phyloP scores from a whole-genome alignment of 2,113 vertebrate species.

The Pagrus major region DNA sequence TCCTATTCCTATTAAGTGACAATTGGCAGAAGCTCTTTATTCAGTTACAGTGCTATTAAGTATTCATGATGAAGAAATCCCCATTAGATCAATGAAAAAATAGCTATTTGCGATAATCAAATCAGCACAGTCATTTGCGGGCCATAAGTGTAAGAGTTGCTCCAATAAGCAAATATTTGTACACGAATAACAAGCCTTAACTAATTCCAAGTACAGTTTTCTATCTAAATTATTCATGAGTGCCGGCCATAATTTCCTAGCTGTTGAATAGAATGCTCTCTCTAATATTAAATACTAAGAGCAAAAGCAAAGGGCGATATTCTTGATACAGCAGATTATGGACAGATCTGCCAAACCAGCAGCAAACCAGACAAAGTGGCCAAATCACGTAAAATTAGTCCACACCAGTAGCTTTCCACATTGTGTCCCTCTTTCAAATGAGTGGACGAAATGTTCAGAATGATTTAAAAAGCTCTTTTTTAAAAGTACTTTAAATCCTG shows the following conservation, averaged over 20 bases:
- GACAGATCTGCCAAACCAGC: background rate
- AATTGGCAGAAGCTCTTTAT: background rate
- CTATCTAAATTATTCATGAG: constrained; percentile 48
- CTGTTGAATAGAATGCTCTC: constrained; percentile 5
- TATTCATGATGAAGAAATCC: constrained; percentile 7
- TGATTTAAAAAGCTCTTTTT: too few species aligned
- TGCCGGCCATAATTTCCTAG: background rate
- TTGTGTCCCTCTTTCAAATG: too few species aligned
- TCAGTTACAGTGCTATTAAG: background rate
- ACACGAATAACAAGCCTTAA: constrained; percentile 39
- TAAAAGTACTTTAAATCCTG: too few species aligned
- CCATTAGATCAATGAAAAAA: constrained; percentile 3
- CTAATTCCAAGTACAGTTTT: constrained; percentile 41
- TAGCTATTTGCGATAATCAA: background rate
- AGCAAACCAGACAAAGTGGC: too few species aligned
- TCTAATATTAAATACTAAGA: background rate
- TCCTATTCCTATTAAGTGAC: background rate
- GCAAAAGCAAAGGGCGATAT: background rate
- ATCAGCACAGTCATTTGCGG: constrained; percentile 2
- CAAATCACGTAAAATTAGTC: too few species aligned
- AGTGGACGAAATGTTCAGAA: too few species aligned
- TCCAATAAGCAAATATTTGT: constrained; percentile 25
- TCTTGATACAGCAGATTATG: constrained; percentile 15
- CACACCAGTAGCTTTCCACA: too few species aligned
- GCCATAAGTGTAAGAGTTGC: background rate